Evolutionary conservation across 2,113 vertebrate genomes (phyloP).

Genomic region (Panurus biarmicus): DNA sequence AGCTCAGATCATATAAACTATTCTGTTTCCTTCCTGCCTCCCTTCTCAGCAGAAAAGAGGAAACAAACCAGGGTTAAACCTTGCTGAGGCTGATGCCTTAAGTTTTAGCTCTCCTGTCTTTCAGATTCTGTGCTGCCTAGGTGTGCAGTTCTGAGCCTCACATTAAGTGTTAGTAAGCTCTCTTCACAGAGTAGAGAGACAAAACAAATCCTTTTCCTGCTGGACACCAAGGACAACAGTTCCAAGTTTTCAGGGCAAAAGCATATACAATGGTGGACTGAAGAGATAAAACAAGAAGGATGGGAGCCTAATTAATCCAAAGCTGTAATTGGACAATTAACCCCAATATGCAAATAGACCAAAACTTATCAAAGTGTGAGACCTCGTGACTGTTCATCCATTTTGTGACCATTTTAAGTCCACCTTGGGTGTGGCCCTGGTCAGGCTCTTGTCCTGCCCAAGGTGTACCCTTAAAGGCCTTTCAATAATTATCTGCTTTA

Average conservation of each 20-base stretch:
- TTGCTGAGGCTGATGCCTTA: not conserved
- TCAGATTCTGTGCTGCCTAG: not conserved
- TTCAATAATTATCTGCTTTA: not conserved
- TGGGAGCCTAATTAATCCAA: not conserved
- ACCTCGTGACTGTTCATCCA: accelerated
- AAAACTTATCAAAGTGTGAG: not conserved
- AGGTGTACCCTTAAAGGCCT: not conserved
- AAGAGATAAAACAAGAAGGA: not conserved
- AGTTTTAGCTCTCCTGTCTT: not conserved
- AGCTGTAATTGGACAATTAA: not conserved
- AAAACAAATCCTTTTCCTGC: not conserved
- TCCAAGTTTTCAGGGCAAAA: not conserved
- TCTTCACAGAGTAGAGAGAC: not conserved
- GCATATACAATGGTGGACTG: not conserved
- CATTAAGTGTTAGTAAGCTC: not conserved
- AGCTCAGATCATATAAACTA: not conserved
- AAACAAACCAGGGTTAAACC: not conserved
- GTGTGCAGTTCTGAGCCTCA: not conserved
- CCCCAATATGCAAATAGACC: not conserved
- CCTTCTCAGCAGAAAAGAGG: not conserved
- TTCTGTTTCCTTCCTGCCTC: not conserved
- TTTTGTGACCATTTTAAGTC: not conserved
- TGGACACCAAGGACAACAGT: not conserved
- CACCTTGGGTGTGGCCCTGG: not conserved
- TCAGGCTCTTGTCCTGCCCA: not conserved